These are phyloP conservation scores for Thera obeliscata DNA, from an alignment of 2,888 invertebrate genomes.

Conservation along the genomic window DNA sequence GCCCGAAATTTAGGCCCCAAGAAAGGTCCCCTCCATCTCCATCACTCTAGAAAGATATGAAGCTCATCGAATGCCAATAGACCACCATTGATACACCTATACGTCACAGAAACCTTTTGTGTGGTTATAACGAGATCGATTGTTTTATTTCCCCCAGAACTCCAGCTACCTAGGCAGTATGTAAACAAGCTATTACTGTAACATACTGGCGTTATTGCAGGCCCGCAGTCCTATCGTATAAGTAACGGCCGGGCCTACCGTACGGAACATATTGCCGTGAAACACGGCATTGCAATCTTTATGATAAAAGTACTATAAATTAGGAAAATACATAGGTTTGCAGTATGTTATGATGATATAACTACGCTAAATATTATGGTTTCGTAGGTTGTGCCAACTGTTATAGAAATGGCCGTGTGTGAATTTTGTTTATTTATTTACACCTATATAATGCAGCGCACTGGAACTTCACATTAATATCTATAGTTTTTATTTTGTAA, in stretches of 20 bases:
- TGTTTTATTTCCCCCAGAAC: neutral
- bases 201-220: neutral
- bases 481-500: no score
- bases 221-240: conserved; percentile 8
- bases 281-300: conserved; percentile 23
- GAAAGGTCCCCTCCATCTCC: no score
- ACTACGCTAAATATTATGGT: neutral
- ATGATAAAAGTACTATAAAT: conserved; percentile 8
- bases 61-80: no score
- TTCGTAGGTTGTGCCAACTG: neutral
- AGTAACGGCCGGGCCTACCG: conserved; percentile 17
- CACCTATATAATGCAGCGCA: no score
- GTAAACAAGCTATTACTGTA: neutral
- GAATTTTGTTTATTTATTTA: no score
- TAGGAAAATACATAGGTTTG: neutral
- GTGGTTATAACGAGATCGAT: neutral
- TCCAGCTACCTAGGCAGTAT: neutral
- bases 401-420: no score
- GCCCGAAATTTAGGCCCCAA: no score
- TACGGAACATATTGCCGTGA: conserved; percentile 25
- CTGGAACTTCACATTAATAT: no score
- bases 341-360: neutral
- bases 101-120: no score
- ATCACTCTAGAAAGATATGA: no score
- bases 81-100: no score